Evolutionary conservation across 2,113 vertebrate species (phyloP).

Genomic region (Ictalurus furcatus): DNA sequence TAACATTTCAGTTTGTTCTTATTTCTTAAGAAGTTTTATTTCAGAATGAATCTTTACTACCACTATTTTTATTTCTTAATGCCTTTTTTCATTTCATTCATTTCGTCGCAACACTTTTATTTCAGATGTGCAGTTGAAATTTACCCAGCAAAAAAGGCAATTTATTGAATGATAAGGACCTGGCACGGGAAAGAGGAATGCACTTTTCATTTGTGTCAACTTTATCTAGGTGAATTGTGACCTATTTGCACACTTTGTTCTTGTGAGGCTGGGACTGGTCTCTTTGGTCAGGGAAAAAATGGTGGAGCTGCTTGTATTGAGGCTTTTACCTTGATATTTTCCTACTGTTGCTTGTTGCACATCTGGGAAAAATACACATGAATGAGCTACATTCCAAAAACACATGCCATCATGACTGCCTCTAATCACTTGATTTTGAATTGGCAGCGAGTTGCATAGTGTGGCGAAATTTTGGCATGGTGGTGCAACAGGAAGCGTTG

Average conservation of each 20-base stretch:
- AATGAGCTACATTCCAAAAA: neutral
- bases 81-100: neutral
- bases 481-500: neutral
- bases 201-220: neutral
- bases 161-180: neutral
- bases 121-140: neutral
- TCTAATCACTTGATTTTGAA: conserved; percentile 12
- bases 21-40: no score
- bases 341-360: conserved; percentile 1
- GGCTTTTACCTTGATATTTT: conserved; percentile 1
- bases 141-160: neutral
- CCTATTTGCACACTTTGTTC: neutral
- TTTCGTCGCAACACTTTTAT: neutral
- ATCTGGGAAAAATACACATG: conserved; percentile 12
- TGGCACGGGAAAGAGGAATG: neutral
- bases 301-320: neutral
- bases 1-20: neutral
- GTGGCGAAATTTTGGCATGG: conserved; percentile 7
- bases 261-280: neutral
- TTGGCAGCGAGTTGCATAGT: neutral
- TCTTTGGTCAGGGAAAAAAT: neutral
- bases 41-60: neutral
- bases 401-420: conserved; percentile 13
- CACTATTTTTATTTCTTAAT: no score
- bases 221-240: neutral